Base-by-base conservation (phyloP, 2,888 invertebrate species). In the Tuta absoluta region DNA sequence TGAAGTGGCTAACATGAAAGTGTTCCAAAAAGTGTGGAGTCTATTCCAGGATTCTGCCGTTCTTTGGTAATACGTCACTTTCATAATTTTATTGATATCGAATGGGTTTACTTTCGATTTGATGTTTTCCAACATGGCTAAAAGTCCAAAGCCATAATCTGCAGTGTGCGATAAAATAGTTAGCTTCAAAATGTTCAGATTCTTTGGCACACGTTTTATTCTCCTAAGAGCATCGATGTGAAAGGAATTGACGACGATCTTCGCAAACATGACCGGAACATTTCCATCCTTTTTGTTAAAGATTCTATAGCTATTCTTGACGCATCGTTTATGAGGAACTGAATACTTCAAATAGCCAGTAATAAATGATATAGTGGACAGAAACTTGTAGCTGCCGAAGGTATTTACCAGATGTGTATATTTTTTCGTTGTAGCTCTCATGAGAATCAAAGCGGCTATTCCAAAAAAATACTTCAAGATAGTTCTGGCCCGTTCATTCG, bases 191-290 rank as follows among this genome's bases (percentile, higher is more conserved):
- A 72, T 67, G 60, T 73, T 71, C 19, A 45, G 57, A 24, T 62
- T 53, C 11, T 21, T 11, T 12, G 12, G 51, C 23, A 51, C 2
- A 3, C 1, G 7, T 8, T 19, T 24, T 51, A 33, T 2, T 19
- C 24, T 17, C n/a, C 12, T 28, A 38, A 58, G 19, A 14, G 4
- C 7, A 23, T 67, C 59, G 17, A 67, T 51, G 21, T 65, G 23
- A 56, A 66, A 63, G 8, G 71, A 65, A 41, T 67, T 66, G 11
- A 71, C 41, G n/a, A 72, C 68, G 56, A 74, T 53, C 62, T 72
- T 74, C 10, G 73, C 74, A 58, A 72, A 74, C 71, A 74, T 71
- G 24, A 70, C 63, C 17, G 63, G 63, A n/a, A 64, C 65, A 8
- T 66, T 65, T 1, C 48, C 53, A 28, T 67, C 68, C 7, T 45